These are phyloP conservation scores for Tragelaphus scriptus DNA, from an alignment of 2,113 vertebrate genomes.

Conservation along the genomic window DNA sequence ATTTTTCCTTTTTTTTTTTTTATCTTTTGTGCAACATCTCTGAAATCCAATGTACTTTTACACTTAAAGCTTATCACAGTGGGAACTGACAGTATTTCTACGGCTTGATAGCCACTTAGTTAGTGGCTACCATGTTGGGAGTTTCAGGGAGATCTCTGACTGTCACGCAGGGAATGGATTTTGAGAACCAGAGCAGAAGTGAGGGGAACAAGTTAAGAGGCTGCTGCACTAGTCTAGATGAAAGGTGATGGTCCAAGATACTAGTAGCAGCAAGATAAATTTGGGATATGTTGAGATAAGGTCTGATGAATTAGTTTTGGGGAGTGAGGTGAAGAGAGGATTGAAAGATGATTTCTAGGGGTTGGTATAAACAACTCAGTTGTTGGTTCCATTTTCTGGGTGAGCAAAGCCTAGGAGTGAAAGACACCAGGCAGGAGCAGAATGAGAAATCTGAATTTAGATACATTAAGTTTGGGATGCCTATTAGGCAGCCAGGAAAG, in stretches of 20 bases:
- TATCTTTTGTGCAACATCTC: neutral
- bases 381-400: neutral
- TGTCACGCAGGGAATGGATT: neutral
- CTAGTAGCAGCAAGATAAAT: neutral
- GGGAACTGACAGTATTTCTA: neutral
- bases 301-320: neutral
- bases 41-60: neutral
- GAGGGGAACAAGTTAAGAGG: neutral
- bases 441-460: neutral
- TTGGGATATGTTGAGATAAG: neutral
- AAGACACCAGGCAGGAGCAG: neutral
- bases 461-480: slow-evolving; percentile 26
- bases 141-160: neutral
- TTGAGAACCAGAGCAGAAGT: neutral
- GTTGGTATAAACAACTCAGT: neutral
- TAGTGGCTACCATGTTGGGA: neutral
- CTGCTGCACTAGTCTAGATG: neutral
- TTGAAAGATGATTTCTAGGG: neutral
- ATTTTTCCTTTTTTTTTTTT: neutral
- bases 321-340: neutral
- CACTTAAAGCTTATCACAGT: neutral
- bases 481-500: slow-evolving; percentile 46
- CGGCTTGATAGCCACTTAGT: neutral
- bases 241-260: neutral
- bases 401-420: neutral